A percentile compares a stretch with the other conserved stretches of the same genome.
phyloP scores from a whole-genome alignment of 2,888 invertebrate genomes.

The Amphipoea lucens region DNA sequence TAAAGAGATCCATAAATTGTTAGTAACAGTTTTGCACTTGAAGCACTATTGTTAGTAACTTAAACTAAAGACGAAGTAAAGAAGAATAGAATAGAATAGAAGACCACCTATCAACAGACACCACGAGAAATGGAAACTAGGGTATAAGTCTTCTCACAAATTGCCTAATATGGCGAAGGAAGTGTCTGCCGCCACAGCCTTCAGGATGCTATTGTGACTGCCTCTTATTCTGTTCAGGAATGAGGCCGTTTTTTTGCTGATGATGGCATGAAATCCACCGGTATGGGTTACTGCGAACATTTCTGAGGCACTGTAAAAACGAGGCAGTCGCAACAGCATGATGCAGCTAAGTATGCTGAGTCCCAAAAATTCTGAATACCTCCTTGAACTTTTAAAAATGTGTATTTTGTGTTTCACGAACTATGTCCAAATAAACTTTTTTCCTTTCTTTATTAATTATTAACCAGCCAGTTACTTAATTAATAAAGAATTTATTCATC shows the following conservation, averaged over 20 bases:
- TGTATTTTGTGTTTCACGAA: no score
- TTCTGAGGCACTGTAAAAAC: no score
- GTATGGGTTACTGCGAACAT: no score
- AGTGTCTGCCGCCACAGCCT: neutral
- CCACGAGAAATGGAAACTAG: neutral
- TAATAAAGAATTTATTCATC: conserved; percentile 27
- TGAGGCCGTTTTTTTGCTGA: neutral
- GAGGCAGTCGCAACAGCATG: no score
- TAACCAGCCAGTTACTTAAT: neutral
- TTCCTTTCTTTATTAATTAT: no score
- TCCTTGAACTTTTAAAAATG: conserved; percentile 10
- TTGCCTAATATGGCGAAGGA: neutral
- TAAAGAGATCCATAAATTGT: no score
- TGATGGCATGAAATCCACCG: no score
- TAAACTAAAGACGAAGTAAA: neutral
- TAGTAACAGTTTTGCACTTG: neutral
- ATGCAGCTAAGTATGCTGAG: neutral
- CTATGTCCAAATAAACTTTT: no score
- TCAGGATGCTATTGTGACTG: neutral
- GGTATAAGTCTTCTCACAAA: neutral
- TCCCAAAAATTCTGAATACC: neutral
- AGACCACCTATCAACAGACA: neutral
- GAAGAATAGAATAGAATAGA: no score
- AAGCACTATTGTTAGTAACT: neutral
- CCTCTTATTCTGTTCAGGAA: neutral